Percentiles rank a stretch among this genome's conserved stretches.
phyloP scores from a whole-genome alignment of 2,797 vertebrate species.

The Eremophila alpestris region DNA sequence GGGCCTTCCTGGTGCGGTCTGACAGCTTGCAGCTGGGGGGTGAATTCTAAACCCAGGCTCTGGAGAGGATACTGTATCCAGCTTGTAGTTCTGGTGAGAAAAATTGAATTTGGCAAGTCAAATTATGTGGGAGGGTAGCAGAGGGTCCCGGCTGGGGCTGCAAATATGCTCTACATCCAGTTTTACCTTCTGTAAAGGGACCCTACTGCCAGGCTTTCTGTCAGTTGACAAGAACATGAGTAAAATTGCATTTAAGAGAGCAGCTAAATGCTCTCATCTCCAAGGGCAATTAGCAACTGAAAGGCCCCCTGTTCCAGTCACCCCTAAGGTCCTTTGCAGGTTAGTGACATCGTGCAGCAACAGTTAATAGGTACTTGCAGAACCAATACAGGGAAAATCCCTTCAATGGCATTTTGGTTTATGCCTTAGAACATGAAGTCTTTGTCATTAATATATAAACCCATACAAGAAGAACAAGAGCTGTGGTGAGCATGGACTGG shows the following conservation, averaged over 20 bases:
- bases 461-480: not conserved
- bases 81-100: not conserved
- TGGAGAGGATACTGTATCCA: not conserved
- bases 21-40: not conserved
- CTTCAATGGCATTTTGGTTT: not conserved
- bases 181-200: not conserved
- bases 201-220: not conserved
- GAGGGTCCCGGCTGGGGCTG: not conserved
- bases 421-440: not conserved
- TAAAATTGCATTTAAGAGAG: not conserved
- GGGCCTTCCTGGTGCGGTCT: not conserved
- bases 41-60: not conserved
- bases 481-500: rapidly evolving
- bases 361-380: not conserved
- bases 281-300: not conserved
- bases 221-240: rapidly evolving
- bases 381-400: not conserved
- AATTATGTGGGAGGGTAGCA: not conserved
- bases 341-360: not conserved
- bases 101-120: not conserved
- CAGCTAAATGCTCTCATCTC: not conserved
- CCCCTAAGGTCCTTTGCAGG: not conserved
- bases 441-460: not conserved
- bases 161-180: rapidly evolving
- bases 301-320: not conserved